These are phyloP conservation scores for Arenaria interpres DNA, from an alignment of 2,113 vertebrate genomes.

Conservation along the genomic window DNA sequence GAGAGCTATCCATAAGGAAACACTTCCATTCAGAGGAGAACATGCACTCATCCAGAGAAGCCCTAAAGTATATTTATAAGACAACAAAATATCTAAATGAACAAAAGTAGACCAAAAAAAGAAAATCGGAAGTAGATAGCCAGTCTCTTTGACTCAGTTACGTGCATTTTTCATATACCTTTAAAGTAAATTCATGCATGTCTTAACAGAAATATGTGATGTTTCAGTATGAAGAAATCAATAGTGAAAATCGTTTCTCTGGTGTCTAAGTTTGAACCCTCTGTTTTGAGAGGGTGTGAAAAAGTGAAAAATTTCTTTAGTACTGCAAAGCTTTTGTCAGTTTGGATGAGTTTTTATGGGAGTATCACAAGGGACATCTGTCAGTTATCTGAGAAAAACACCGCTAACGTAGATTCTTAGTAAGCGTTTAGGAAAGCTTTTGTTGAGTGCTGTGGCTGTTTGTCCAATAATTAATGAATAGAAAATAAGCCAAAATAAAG, in stretches of 20 bases:
- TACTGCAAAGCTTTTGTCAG: not conserved
- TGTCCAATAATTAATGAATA: not conserved
- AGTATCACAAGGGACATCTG: not conserved
- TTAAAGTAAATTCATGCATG: not conserved
- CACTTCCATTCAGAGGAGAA: not conserved
- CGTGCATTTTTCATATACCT: not conserved
- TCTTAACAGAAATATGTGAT: not conserved
- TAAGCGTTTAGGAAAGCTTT: not conserved
- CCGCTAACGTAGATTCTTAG: accelerated
- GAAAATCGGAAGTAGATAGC: not conserved
- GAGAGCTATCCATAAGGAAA: not conserved
- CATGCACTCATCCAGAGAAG: not conserved
- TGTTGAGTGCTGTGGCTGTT: not conserved
- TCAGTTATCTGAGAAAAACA: not conserved
- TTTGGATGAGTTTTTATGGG: not conserved
- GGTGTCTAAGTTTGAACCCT: not conserved
- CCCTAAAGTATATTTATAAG: not conserved
- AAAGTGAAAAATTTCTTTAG: not conserved
- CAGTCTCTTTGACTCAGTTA: not conserved
- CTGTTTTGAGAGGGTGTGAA: not conserved
- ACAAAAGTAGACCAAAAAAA: not conserved
- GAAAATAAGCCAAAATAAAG: not conserved
- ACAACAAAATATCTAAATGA: not conserved
- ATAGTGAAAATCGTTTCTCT: not conserved
- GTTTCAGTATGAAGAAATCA: not conserved